Evolutionary conservation across 1,140 invertebrate genomes (phyloP).

Genomic region (Episyrphus balteatus): DNA sequence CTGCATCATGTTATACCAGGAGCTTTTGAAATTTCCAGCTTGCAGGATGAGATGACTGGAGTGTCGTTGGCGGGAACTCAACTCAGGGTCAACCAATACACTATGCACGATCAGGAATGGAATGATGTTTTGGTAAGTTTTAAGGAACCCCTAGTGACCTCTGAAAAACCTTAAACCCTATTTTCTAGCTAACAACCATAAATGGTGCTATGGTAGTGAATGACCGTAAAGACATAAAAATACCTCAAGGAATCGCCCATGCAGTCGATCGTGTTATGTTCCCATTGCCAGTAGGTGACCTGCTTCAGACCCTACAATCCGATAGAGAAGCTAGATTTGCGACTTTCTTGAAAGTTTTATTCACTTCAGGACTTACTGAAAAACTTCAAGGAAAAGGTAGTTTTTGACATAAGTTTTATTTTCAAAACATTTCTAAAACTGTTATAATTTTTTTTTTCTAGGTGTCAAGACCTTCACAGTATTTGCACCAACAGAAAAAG

Average conservation of each 20-base stretch:
- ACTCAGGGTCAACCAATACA: slow-evolving; percentile 69
- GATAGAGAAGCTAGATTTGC: slow-evolving; percentile 68
- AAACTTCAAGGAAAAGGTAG: slow-evolving; percentile 44
- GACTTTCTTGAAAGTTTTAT: slow-evolving; percentile 63
- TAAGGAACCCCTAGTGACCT: background rate
- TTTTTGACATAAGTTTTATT: background rate
- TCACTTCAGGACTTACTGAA: slow-evolving; percentile 59
- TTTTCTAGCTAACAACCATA: slow-evolving; percentile 60
- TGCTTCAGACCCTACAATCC: slow-evolving; percentile 68
- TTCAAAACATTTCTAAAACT: background rate
- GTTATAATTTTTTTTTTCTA: slow-evolving; percentile 23
- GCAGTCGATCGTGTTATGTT: slow-evolving; percentile 80
- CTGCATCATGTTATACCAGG: slow-evolving; percentile 76
- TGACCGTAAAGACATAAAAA: slow-evolving; percentile 68
- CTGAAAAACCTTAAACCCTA: background rate
- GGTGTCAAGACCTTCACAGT: slow-evolving; percentile 72
- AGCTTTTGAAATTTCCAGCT: slow-evolving; percentile 57
- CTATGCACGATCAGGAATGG: slow-evolving; percentile 75
- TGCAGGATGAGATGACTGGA: slow-evolving; percentile 80
- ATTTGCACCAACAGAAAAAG: slow-evolving; percentile 72
- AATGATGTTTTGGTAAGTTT: slow-evolving; percentile 61
- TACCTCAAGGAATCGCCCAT: slow-evolving; percentile 75
- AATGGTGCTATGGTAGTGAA: slow-evolving; percentile 67
- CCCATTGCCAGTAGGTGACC: slow-evolving; percentile 69
- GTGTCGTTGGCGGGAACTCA: slow-evolving; percentile 76